Evolutionary conservation across 2,113 vertebrate genomes (phyloP), one percentile per base, ranked within the genome.

Genomic region (Taxidea taxus): DNA sequence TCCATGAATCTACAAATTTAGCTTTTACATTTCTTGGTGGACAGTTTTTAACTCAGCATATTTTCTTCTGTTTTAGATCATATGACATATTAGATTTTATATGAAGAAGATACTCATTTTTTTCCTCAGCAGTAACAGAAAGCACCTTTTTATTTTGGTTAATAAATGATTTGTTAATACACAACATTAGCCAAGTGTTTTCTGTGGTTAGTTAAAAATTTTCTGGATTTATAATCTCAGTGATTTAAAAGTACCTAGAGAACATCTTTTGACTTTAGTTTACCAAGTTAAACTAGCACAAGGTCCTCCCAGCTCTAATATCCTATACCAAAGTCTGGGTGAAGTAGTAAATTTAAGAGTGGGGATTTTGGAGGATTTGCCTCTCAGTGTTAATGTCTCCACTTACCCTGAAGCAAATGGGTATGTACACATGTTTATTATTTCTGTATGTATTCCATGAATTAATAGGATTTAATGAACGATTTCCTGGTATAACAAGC

Each of bases 171-270:
- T 54, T 70, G 44, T 47, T 82, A 86, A 81, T 62, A 87, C 1
- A 47, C 27, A 56, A 89, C 90, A 83, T 29, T 58, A 72, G 25
- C 51, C 60, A 97, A 87, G 60, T 94, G 84, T 95, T 91, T 78
- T 13, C 12, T 51, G 8, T 27, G 44, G 49, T 64, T 16, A 92
- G 54, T 31, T 92, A 83, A 87, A 49, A 83, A 16, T 8, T 37
- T 86, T 68, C 92, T 85, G 77, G 11, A 81, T 8, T 88, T 96
- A 68, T 2, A 94, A 89, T 51, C 72, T 91, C 81, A 75, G 62
- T 77, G 44, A 95, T 85, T 95, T 87, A 70, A 44, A 31, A 44
- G 25, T 89, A 39, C 27, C 81, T 85, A 80, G 75, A 58, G 34
- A 86, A 29, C 2, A 56, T 37, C 0, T 68, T 95, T 96, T 90